Conservation (phyloP, 2,113 vertebrate species). For the Arenaria interpres region DNA sequence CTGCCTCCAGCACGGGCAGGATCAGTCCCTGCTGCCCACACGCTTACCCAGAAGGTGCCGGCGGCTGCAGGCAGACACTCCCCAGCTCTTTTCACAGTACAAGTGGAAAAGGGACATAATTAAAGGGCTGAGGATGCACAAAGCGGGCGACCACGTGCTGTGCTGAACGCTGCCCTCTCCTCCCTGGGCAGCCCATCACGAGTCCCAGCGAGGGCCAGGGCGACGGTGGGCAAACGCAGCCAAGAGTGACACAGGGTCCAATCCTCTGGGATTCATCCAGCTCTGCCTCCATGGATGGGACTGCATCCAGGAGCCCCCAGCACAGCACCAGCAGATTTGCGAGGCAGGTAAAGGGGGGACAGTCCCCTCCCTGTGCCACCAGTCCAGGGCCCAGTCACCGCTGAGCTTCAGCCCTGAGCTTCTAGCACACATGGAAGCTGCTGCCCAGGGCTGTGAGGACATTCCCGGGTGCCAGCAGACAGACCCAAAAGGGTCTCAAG, state of each 20-base stretch:
- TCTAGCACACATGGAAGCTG: not conserved
- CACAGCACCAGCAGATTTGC: not conserved
- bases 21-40: not conserved
- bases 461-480: not conserved
- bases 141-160: not conserved
- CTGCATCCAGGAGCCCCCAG: not conserved
- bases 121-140: slow-evolving; percentile 61
- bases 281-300: not conserved
- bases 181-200: not conserved
- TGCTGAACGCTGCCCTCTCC: not conserved
- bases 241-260: rapidly evolving
- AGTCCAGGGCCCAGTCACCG: not conserved
- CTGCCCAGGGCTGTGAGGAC: not conserved
- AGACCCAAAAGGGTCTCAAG: not conserved
- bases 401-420: not conserved
- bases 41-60: not conserved
- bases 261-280: not conserved
- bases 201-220: not conserved
- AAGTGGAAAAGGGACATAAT: slow-evolving; percentile 4
- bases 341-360: not conserved
- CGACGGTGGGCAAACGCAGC: rapidly evolving
- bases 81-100: not conserved
- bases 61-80: not conserved
- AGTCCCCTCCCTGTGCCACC: not conserved
- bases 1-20: not conserved